These are phyloP conservation scores for Lepidurus couesii DNA, from an alignment of 1,140 invertebrate species.

Conservation along the genomic window DNA sequence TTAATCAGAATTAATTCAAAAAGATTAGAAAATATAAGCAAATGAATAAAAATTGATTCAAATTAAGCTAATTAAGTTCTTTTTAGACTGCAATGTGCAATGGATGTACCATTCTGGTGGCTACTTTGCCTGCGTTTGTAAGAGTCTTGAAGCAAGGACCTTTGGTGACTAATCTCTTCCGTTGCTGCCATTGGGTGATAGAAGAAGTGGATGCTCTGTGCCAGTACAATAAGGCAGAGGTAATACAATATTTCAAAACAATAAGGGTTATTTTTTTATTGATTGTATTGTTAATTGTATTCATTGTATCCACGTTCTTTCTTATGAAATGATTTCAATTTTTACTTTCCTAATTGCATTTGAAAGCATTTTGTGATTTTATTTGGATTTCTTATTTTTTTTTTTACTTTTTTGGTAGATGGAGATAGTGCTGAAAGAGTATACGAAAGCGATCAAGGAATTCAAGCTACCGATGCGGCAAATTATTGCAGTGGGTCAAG, in stretches of 20 bases:
- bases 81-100: background rate
- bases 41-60: background rate
- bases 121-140: background rate
- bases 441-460: background rate
- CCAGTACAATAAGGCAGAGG: background rate
- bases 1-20: too few relatives aligned
- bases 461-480: background rate
- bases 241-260: background rate
- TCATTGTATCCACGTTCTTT: too few relatives aligned
- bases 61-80: background rate
- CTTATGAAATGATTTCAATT: too few relatives aligned
- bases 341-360: too few relatives aligned
- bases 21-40: background rate
- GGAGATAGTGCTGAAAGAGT: background rate
- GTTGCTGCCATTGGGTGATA: conserved; percentile 11
- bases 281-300: too few relatives aligned
- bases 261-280: background rate
- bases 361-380: too few relatives aligned
- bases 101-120: background rate
- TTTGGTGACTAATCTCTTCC: background rate
- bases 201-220: background rate
- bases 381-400: too few relatives aligned
- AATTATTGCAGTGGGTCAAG: background rate
- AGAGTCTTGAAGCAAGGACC: background rate
- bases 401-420: background rate